These are phyloP conservation scores for Hydrophis major DNA, from an alignment of 2,797 vertebrate species.

Conservation along the genomic window DNA sequence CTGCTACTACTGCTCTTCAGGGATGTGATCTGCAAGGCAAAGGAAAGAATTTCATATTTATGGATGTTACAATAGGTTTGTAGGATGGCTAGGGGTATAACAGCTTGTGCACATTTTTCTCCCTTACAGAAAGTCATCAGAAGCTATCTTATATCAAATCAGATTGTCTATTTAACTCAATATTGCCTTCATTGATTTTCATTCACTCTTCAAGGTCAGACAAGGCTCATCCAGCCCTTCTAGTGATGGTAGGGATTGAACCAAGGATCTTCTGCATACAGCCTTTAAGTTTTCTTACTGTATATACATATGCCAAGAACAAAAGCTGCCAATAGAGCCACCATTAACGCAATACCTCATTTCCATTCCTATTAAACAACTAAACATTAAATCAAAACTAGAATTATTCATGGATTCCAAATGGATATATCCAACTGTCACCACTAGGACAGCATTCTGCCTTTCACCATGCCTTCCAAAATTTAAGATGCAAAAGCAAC, in stretches of 20 bases:
- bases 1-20: background rate
- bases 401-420: background rate
- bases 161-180: background rate
- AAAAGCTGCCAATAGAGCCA: background rate
- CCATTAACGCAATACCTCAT: background rate
- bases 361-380: background rate
- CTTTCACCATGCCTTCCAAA: background rate
- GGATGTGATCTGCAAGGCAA: constrained; percentile 16
- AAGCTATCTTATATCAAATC: background rate
- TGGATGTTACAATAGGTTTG: background rate
- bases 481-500: background rate
- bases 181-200: background rate
- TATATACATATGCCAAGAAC: background rate
- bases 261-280: background rate
- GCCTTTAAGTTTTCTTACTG: background rate
- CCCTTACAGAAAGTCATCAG: background rate
- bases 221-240: background rate
- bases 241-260: background rate
- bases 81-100: background rate
- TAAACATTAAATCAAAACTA: background rate
- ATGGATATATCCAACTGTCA: background rate
- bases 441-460: background rate
- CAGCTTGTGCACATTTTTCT: background rate
- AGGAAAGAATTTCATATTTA: background rate
- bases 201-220: background rate